Evolutionary conservation across 1,140 invertebrate species (phyloP), one percentile per base, ranked within the genome.

Genomic region (Aphelenchoides avenae): DNA sequence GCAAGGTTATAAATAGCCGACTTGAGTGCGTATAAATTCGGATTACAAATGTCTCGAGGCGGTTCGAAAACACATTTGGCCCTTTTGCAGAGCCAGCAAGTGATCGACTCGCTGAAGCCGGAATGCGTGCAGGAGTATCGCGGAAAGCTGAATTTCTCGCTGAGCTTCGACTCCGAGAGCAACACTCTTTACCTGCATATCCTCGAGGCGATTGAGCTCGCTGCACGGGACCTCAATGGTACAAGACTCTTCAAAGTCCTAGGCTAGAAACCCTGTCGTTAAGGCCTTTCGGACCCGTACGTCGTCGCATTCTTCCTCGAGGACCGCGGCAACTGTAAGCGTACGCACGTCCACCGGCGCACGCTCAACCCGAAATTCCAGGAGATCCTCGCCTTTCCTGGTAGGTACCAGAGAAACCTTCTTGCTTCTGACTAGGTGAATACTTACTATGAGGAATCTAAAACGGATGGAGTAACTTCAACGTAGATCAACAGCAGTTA

Each of bases 301-400:
- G 61, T 81, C 40, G 78, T 78, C 61, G 91, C 94, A 0, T 91
- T 91, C 11, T 81, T 97, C 5, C 82, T 95, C 7, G 91, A 91
- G 2, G 91, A 95, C 79, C 94, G 94, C 80, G 93, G 93, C 75
- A 87, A 91, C 71, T 86, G 88, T n/a, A 82, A 95, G 49, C 88
- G 93, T 79, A 96, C 91, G 0, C 95, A 95, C 83, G 91, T 95
- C 68, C 94, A 94, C 79, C 83, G 91, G 66, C 84, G 89, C 65
- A 95, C 91, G 13, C 80, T 97, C 13, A 94, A 95, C 81, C 92
- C 92, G 0, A 82, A 89, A 63, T 97, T 92, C 90, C 93, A 96
- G 79, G 91, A 97, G 80, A 94, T 90, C 22, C 90, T 97, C 78
- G 90, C 93, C 70, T 96, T 96, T 80, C 90, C 94, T 84, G 92